Evolutionary conservation across 2,797 vertebrate species (phyloP).

Genomic region (Enteromius anoplus): DNA sequence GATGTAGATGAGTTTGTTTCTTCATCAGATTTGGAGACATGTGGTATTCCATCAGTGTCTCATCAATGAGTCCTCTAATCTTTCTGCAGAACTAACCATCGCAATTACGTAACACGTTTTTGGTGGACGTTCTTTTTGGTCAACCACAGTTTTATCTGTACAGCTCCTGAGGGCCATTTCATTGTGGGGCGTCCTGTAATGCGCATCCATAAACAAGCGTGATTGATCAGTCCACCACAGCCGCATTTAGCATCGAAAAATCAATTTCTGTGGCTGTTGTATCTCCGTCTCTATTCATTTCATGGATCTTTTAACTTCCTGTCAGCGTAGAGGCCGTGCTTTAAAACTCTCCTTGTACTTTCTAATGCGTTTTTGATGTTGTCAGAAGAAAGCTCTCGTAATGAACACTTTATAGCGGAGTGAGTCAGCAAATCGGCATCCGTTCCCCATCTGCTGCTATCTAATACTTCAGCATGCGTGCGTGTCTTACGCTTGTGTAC

Average conservation of each 20-base stretch:
- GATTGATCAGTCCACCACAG: conserved; percentile 43
- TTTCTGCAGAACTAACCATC: neutral
- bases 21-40: neutral
- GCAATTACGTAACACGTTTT: neutral
- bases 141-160: conserved; percentile 13
- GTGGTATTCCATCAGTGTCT: neutral
- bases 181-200: conserved; percentile 6
- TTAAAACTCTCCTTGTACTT: conserved; percentile 35
- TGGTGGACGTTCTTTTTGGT: conserved; percentile 1
- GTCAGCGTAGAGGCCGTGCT: conserved; percentile 13
- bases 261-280: conserved; percentile 46
- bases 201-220: conserved; percentile 23
- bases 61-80: neutral
- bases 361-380: conserved; percentile 48
- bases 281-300: conserved; percentile 35
- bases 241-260: conserved; percentile 54
- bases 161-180: conserved; percentile 23
- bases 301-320: conserved; percentile 38
- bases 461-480: conserved; percentile 31
- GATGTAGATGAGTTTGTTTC: neutral
- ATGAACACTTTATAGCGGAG: conserved; percentile 41
- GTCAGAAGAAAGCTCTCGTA: conserved; percentile 45
- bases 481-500: neutral
- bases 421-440: conserved; percentile 56
- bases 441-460: conserved; percentile 53